Evolutionary conservation across 2,113 vertebrate species (phyloP), one percentile per base, ranked within the genome.

Genomic region (Cololabis saira): DNA sequence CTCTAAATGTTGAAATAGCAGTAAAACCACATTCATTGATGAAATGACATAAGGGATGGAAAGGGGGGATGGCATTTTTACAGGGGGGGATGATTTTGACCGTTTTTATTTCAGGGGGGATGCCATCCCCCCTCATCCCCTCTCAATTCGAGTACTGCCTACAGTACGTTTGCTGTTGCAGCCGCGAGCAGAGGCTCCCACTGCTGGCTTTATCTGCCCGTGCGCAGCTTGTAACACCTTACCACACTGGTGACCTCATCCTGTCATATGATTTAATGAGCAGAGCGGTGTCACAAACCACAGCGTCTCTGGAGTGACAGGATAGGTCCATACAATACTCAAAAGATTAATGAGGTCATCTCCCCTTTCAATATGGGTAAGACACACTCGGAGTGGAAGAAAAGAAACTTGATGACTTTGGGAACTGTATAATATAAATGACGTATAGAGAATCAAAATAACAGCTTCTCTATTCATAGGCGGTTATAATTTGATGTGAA

Each of bases 191-290:
- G 74, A 51, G 16, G 13, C 47, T 44, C 55, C 47, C 30, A n/a
- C 65, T 43, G 50, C 63, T 15, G 64, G 67, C 56, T 85, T 87
- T 90, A 90, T 91, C 90, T 81, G 71, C 70, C 51, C 74, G 33
- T 65, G 42, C 78, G 42, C 90, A 90, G 86, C 83, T 83, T 84
- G 85, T 84, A 78, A 81, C 76, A 66, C 71, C 70, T 82, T 44
- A 76, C 80, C 76, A 80, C 82, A 49, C 40, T 15, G 57, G 70
- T 86, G 88, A 91, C 88, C 89, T 90, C 86, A 87, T 88, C 90
- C 88, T 89, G 86, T 89, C 90, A 83, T 57, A 84, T 85, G 82
- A 86, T 90, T 87, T 88, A 90, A 90, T 87, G 88, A 90, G 88
- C 59, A 12, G 72, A 55, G 78, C 69, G 2, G 69, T 82, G 86